Evolutionary conservation across 2,888 invertebrate genomes (phyloP), one percentile per base, ranked within the genome.

Genomic region (Metallyticus violacea): DNA sequence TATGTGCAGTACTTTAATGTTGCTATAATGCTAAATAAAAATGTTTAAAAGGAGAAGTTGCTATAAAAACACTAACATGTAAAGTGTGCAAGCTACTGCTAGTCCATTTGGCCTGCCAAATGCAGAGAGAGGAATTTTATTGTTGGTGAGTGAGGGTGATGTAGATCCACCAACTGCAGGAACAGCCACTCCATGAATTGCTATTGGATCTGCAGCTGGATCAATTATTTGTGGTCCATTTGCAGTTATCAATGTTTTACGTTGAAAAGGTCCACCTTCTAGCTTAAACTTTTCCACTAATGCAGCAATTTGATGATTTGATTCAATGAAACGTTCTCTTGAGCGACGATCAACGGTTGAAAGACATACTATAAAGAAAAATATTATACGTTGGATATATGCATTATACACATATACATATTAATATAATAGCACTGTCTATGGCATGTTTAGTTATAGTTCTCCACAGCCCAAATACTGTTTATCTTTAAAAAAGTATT

Each of bases 281-380:
- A 96, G 92, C 90, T 97, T 97, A 91, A 98, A 98, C 90, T 98
- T 96, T 89, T 98, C 98, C 0, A 98, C 98, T 25, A 99, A 92
- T 0, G 97, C 96, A 3, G 97, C 96, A 89, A 99, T 98, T 92
- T 98, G 98, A 89, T 97, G 97, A 91, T 97, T 98, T 0, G 98
- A 99, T 91, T 98, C 98, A 79, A 97, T 93, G 90, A 99, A 99
- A 28, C 98, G 94, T 90, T 99, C 98, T 22, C 98, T 94, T 0
- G 98, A 98, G 82, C 96, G 93, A 22, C 96, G 93, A 91, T 96
- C 96, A 6, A 96, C 95, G 0, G 96, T 96, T 2, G 96, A 95
- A 81, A 97, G 91, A 89, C 96, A 96, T 85, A 97, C 96, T 96
- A 90, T 81, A 85, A 85, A 28, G 22, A 1, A 62, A 62, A 62